Percentiles rank a stretch among this genome's conserved stretches.
Conservation (phyloP, 2,113 vertebrate species). For the Chloebia gouldiae region DNA sequence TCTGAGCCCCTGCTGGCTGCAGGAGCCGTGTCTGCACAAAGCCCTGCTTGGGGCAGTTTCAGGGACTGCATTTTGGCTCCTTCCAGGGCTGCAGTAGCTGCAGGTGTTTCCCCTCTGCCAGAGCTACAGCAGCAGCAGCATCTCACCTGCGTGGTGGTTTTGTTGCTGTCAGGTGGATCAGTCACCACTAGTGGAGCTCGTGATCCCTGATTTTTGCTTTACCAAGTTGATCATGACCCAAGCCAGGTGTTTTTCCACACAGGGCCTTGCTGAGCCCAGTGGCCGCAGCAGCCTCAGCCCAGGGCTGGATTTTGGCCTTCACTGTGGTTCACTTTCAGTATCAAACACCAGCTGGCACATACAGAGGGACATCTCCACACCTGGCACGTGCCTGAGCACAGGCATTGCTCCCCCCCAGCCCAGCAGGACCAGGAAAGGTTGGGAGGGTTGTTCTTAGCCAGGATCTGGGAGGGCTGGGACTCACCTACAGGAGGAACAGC, state of each 20-base stretch:
- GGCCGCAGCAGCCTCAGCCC: neutral
- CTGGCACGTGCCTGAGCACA: neutral
- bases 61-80: neutral
- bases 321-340: neutral
- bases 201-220: neutral
- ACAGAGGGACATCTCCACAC: neutral
- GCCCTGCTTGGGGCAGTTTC: neutral
- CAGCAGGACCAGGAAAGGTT: neutral
- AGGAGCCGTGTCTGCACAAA: neutral
- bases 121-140: neutral
- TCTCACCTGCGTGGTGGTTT: neutral
- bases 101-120: neutral
- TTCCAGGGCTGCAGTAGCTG: accelerated
- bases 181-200: neutral
- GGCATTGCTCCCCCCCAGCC: neutral
- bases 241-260: neutral
- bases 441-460: neutral
- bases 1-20: neutral
- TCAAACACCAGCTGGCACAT: neutral
- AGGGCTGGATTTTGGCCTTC: neutral
- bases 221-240: neutral
- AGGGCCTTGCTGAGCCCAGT: neutral
- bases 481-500: neutral
- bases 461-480: neutral
- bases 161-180: neutral